A percentile compares a stretch with the other conserved stretches of the same genome.
Evolutionary conservation across 92 coral and sea anemone genomes (phyloP).

Genomic region (Zoanthus sociatus): DNA sequence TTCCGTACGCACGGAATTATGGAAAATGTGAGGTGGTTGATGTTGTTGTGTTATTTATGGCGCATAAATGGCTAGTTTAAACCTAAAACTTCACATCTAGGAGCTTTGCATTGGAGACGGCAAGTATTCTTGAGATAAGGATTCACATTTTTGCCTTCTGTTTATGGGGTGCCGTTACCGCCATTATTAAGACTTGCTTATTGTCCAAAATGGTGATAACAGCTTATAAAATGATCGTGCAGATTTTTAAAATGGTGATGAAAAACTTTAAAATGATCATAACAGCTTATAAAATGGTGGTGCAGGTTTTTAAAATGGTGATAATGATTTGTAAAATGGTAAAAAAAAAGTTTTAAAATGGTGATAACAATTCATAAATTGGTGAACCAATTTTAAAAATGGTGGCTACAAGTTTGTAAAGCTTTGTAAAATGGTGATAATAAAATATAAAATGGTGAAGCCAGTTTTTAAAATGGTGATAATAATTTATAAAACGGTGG

Average conservation of each 20-base stretch:
- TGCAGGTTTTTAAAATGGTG: no score
- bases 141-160: no score
- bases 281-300: neutral
- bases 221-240: neutral
- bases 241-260: constrained; percentile 1
- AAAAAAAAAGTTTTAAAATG: neutral
- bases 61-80: no score
- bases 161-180: constrained; percentile 23
- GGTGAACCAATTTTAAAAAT: constrained; percentile 12
- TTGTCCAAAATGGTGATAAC: constrained; percentile 22
- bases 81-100: no score
- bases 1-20: no score
- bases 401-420: neutral
- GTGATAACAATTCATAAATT: neutral
- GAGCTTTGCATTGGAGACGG: no score
- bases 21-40: no score
- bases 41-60: no score
- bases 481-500: no score
- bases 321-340: neutral
- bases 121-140: no score
- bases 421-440: neutral
- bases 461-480: neutral
- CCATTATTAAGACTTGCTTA: no score
- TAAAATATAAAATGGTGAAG: neutral
- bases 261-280: neutral